phyloP scores from a whole-genome alignment of 2,888 invertebrate genomes.

The Nasonia oneida region DNA sequence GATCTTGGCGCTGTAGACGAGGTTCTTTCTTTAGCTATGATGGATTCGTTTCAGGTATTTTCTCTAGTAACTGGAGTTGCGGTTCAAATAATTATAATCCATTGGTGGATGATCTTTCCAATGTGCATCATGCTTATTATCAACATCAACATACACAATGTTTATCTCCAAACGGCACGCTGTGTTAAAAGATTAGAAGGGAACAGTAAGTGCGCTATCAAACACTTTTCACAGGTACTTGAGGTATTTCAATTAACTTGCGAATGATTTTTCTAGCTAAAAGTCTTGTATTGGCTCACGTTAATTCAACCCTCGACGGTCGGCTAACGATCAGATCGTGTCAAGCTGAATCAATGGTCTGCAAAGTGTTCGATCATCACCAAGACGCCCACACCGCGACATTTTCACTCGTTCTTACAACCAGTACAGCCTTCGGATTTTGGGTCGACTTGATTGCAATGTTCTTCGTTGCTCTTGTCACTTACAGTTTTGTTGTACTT shows the following conservation, averaged over 20 bases:
- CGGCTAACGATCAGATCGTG: slow-evolving; percentile 93
- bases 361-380: slow-evolving; percentile 87
- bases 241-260: neutral
- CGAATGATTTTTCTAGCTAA: slow-evolving; percentile 74
- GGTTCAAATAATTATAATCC: slow-evolving; percentile 86
- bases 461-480: slow-evolving; percentile 80
- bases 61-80: slow-evolving; percentile 87
- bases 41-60: slow-evolving; percentile 84
- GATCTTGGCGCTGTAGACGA: slow-evolving; percentile 91
- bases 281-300: slow-evolving; percentile 95
- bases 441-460: slow-evolving; percentile 85
- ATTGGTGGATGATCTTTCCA: slow-evolving; percentile 84
- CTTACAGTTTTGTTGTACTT: slow-evolving; percentile 51
- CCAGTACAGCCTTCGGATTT: slow-evolving; percentile 84
- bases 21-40: slow-evolving; percentile 83
- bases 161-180: slow-evolving; percentile 87
- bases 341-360: slow-evolving; percentile 86
- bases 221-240: too few species aligned
- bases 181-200: slow-evolving; percentile 85
- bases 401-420: slow-evolving; percentile 82
- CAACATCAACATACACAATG: slow-evolving; percentile 83
- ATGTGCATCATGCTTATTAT: slow-evolving; percentile 83
- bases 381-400: slow-evolving; percentile 86
- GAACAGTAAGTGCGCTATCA: slow-evolving; percentile 75
- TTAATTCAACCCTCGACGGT: slow-evolving; percentile 91